Evolutionary conservation across 2,113 vertebrate genomes (phyloP).

Genomic region (Pogonocichla stellata): DNA sequence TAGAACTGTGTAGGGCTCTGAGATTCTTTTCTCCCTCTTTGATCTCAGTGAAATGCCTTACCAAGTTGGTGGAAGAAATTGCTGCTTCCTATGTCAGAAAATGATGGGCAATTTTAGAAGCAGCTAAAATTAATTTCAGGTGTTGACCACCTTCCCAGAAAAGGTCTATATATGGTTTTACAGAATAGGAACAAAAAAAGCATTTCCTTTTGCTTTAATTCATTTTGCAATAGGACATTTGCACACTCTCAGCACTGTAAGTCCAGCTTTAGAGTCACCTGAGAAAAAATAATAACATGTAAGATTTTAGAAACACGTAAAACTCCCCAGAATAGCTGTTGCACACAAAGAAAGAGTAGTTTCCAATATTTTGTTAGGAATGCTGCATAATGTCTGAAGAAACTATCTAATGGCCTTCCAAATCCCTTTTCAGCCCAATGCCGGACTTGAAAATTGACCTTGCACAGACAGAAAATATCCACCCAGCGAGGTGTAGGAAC

Average conservation of each 20-base stretch:
- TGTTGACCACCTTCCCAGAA: neutral
- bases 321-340: neutral
- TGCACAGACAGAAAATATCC: neutral
- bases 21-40: neutral
- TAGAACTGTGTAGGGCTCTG: neutral
- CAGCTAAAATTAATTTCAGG: neutral
- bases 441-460: neutral
- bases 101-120: neutral
- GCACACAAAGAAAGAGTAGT: neutral
- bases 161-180: neutral
- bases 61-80: neutral
- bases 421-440: neutral
- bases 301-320: neutral
- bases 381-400: neutral
- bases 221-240: neutral
- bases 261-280: neutral
- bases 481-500: neutral
- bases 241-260: fast-evolving
- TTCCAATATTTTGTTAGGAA: neutral
- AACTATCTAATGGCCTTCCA: neutral
- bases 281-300: neutral
- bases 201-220: neutral
- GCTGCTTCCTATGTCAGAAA: neutral
- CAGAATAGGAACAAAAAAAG: neutral
- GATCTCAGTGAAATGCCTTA: neutral